Base-by-base conservation (phyloP, 1,140 invertebrate species). In the Hycleus cichorii region DNA sequence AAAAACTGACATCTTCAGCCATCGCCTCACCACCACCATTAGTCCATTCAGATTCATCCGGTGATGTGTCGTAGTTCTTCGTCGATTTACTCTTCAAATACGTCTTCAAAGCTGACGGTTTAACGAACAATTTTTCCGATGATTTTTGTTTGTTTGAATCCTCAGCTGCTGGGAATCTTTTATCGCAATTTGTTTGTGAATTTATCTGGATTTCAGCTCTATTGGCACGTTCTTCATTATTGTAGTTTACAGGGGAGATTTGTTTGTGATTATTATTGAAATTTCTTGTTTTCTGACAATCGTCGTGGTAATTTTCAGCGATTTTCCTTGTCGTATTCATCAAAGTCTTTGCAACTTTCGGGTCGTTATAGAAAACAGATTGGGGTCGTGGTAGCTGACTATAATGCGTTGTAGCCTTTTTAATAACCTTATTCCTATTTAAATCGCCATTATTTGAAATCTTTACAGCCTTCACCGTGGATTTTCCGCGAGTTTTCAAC, bases 11-110 rank as follows among this genome's bases (percentile, higher is more conserved):
- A 47, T 84, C 82, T 40, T 85, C 82, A 0, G 83, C 83, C 80
- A 87, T 80, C 0, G 83, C 83, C 64, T 86, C 84, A 0, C 84
- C 84, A 0, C 73, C 77, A 57, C 73, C 77, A 57, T 81, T 79
- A 0, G 78, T 55, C 61, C 63, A 69, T 44, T 69, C 66, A 7
- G 76, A 74, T 55, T 78, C 72, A 63, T 80, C 73, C 42, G 78
- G 71, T 46, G 71, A 71, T 43, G 76, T 64, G 72, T 75, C 75
- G 27, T 75, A 77, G 64, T 78, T 74, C 49, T 72, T 57, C 50
- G 63, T 60, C 10, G 45, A 39, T 44, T 46, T 66, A 4, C 58
- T 61, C 54, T 69, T 67, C 10, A 70, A 54, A 50, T 72, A 74
- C 39, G 68, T 57, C 48, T 65, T 63, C 7, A 32, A 32, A 32